These are phyloP conservation scores for Margarornis squamiger DNA, from an alignment of 2,797 vertebrate genomes.

Conservation along the genomic window DNA sequence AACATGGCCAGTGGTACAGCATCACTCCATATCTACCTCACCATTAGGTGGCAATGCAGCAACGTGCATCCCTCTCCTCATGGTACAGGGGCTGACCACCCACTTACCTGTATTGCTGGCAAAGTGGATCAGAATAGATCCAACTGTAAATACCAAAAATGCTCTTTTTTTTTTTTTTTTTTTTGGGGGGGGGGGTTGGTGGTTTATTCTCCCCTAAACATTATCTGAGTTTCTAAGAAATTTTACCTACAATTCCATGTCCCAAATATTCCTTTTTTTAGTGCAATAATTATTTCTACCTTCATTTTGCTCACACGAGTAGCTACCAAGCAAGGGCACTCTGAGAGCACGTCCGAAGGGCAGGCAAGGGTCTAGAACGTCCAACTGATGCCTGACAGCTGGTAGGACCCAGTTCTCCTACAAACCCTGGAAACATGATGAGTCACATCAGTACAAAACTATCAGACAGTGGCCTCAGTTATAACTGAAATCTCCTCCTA, in stretches of 20 bases:
- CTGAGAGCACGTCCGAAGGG: neutral
- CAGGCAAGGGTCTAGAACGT: neutral
- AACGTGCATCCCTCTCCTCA: neutral
- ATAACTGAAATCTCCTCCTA: neutral
- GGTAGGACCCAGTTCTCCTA: neutral
- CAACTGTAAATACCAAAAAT: neutral
- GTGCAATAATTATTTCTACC: neutral
- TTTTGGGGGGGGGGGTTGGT: too few relatives aligned
- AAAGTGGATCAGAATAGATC: accelerated
- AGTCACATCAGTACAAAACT: neutral
- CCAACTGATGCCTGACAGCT: neutral
- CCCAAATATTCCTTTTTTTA: neutral
- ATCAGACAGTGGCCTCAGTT: neutral
- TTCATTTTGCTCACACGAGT: neutral
- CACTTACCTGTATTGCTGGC: neutral
- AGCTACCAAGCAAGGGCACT: neutral
- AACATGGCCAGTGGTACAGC: accelerated
- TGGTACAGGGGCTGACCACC: accelerated
- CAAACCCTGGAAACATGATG: neutral
- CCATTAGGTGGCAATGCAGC: neutral
- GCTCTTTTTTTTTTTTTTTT: accelerated
- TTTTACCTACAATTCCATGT: neutral
- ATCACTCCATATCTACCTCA: neutral
- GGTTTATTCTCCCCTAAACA: neutral
- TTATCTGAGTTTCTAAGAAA: neutral